A percentile compares a stretch with the other conserved stretches of the same genome.
Evolutionary conservation across 2,888 invertebrate species (phyloP).

Genomic region (Acleris literana): DNA sequence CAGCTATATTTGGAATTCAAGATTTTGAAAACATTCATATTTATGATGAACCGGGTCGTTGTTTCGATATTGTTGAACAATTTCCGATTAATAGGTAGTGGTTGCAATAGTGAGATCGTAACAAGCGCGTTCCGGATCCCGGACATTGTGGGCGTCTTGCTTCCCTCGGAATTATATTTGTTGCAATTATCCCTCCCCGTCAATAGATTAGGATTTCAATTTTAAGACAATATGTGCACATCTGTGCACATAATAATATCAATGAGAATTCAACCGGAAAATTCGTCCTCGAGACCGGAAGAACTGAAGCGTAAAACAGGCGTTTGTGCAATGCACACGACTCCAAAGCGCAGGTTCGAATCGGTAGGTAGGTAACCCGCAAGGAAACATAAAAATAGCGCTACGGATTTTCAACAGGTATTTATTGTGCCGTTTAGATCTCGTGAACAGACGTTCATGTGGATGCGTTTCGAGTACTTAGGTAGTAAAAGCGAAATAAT

Average conservation of each 20-base stretch:
- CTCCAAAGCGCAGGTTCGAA: neutral
- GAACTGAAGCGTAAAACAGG: too few species aligned
- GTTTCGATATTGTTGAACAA: constrained; percentile 18
- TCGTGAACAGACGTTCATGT: too few species aligned
- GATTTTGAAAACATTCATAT: neutral
- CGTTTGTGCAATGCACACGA: neutral
- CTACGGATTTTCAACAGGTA: too few species aligned
- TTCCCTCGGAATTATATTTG: constrained; percentile 44
- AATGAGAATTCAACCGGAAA: too few species aligned
- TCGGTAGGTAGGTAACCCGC: too few species aligned
- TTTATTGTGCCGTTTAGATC: too few species aligned
- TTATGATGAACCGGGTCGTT: neutral
- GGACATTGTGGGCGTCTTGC: constrained; percentile 41
- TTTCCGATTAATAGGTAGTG: constrained; percentile 20
- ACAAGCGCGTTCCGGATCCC: constrained; percentile 51
- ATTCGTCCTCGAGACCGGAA: too few species aligned
- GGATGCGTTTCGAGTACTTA: neutral
- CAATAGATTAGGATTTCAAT: constrained; percentile 8
- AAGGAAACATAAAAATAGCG: too few species aligned
- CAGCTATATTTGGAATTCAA: neutral
- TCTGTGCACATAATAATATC: too few species aligned
- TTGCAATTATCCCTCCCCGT: constrained; percentile 26
- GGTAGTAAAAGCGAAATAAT: neutral
- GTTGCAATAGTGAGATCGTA: constrained; percentile 49
- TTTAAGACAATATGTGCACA: too few species aligned